Conservation (phyloP, 2,797 vertebrate species). For the Rhinogobio ventralis region DNA sequence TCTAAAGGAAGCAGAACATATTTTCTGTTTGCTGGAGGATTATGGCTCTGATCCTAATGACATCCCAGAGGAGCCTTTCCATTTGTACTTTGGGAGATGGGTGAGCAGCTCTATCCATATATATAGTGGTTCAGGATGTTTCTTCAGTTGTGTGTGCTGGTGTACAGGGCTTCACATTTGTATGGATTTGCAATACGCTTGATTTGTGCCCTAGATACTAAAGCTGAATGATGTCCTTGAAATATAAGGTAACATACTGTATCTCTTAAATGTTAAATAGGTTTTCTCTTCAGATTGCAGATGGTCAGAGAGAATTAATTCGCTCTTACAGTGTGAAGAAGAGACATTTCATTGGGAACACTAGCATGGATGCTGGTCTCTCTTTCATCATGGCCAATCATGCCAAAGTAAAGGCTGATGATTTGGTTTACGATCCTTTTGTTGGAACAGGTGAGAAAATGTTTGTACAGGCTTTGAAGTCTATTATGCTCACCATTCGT, state of each 20-base stretch:
- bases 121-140: neutral
- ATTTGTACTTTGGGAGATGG: conserved; percentile 97
- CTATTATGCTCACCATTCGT: neutral
- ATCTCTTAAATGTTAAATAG: neutral
- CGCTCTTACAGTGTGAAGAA: conserved; percentile 97
- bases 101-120: conserved; percentile 73
- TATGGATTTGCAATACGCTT: neutral
- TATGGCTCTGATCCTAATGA: conserved; percentile 92
- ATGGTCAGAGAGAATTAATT: conserved; percentile 95
- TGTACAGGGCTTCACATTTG: neutral
- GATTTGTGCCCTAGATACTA: neutral
- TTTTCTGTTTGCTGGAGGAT: conserved; percentile 94
- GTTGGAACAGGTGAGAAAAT: conserved; percentile 91
- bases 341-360: conserved; percentile 97
- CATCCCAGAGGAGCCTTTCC: conserved; percentile 87
- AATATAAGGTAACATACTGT: neutral
- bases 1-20: conserved; percentile 89
- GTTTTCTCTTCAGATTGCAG: conserved; percentile 83
- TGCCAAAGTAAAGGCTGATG: conserved; percentile 88
- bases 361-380: conserved; percentile 96
- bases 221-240: neutral
- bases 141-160: neutral
- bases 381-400: conserved; percentile 98
- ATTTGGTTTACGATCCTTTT: conserved; percentile 96
- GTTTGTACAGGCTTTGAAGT: neutral